These are phyloP conservation scores for Lithosia quadra DNA, from an alignment of 2,888 invertebrate species.

Conservation along the genomic window DNA sequence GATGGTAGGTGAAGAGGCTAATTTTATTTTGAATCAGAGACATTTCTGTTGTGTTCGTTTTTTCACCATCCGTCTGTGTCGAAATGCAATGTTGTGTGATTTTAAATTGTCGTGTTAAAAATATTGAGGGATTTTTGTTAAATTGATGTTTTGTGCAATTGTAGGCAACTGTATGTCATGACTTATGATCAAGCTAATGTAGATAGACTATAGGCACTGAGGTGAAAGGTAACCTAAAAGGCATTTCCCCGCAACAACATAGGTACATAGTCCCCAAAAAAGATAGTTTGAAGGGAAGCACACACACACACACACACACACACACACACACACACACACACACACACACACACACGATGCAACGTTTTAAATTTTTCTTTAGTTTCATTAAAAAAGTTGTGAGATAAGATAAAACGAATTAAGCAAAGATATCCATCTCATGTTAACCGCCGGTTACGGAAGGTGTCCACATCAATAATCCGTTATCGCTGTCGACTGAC, in stretches of 20 bases:
- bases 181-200: no score
- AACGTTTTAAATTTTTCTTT: conserved; percentile 3
- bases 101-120: background rate
- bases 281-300: no score
- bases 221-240: no score
- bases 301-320: no score
- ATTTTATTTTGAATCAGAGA: conserved; percentile 24
- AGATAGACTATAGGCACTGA: no score
- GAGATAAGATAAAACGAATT: conserved; percentile 43
- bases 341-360: no score
- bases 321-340: no score
- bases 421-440: conserved; percentile 41
- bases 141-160: no score
- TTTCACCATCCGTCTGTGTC: conserved; percentile 6
- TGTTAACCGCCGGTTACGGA: conserved; percentile 41
- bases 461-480: conserved; percentile 68
- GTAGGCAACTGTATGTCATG: no score
- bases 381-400: background rate
- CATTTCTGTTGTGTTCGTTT: conserved; percentile 20
- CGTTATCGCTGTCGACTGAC: conserved; percentile 66
- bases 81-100: background rate
- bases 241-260: no score
- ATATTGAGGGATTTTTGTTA: no score
- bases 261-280: no score
- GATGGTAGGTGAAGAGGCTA: conserved; percentile 29